Conservation (phyloP, 1,140 invertebrate genomes). For the Ylistrum balloti region DNA sequence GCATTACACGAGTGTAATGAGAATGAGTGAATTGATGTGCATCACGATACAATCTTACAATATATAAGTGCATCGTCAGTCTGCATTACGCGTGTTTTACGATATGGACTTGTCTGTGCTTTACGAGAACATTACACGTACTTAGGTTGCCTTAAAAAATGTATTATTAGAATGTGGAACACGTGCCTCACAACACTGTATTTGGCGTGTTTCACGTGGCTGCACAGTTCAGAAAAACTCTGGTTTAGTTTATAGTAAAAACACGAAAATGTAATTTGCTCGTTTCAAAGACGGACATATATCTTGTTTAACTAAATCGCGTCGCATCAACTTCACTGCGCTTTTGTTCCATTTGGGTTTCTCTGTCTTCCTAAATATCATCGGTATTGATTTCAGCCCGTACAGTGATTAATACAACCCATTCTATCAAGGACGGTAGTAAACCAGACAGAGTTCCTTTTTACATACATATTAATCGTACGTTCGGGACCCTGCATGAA, state of each 20-base stretch:
- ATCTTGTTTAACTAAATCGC: neutral
- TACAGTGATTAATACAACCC: neutral
- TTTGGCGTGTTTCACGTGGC: too few species aligned
- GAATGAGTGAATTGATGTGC: neutral
- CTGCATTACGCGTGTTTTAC: too few species aligned
- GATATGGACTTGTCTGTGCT: too few species aligned
- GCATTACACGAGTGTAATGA: neutral
- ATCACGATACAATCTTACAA: too few species aligned
- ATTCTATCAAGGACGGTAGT: neutral
- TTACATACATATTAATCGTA: slow-evolving; percentile 10
- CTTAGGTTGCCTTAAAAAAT: too few species aligned
- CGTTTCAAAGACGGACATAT: neutral
- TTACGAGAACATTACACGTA: too few species aligned
- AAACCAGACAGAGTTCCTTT: neutral
- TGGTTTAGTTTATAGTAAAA: too few species aligned
- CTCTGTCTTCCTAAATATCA: neutral
- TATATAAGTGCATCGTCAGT: too few species aligned
- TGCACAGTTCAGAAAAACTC: too few species aligned
- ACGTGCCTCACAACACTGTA: too few species aligned
- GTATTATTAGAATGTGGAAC: too few species aligned
- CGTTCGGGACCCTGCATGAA: neutral
- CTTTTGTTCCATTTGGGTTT: neutral
- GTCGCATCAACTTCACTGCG: neutral
- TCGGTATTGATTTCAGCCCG: neutral
- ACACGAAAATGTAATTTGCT: neutral